Evolutionary conservation across 2,888 invertebrate genomes (phyloP).

Genomic region (Phalera bucephala): DNA sequence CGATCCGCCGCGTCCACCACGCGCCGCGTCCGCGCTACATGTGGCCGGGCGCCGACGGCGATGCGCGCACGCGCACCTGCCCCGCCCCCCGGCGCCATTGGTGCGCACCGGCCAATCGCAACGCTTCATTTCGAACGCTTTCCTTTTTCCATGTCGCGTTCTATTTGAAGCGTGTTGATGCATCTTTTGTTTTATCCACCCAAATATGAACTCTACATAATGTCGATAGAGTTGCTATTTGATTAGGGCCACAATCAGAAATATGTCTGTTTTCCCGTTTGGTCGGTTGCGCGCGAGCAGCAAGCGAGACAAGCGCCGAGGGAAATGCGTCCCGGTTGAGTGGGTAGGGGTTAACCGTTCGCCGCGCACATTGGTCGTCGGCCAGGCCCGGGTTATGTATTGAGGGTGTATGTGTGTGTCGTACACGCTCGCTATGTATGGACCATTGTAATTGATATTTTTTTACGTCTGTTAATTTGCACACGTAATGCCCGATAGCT

Average conservation of each 20-base stretch:
- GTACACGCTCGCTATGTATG: slow-evolving; percentile 20
- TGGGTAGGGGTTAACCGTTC: slow-evolving; percentile 30
- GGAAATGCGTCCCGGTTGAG: slow-evolving; percentile 54
- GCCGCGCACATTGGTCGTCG: slow-evolving; percentile 6
- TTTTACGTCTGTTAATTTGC: slow-evolving; percentile 59
- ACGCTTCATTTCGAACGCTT: slow-evolving; percentile 78
- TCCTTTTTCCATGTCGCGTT: slow-evolving; percentile 78
- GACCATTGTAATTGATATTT: slow-evolving; percentile 66
- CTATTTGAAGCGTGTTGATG: slow-evolving; percentile 78
- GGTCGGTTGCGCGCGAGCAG: slow-evolving; percentile 76
- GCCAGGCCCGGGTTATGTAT: slow-evolving; percentile 12
- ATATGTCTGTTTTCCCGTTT: slow-evolving; percentile 74
- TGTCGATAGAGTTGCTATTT: slow-evolving; percentile 19
- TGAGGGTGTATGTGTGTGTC: slow-evolving; percentile 15
- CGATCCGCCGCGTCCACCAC: slow-evolving; percentile 50
- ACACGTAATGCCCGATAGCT: slow-evolving; percentile 32
- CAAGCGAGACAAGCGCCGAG: slow-evolving; percentile 66
- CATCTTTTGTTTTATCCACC: slow-evolving; percentile 39
- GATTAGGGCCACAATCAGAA: slow-evolving; percentile 17
- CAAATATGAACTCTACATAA: slow-evolving; percentile 29
- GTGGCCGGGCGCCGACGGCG: slow-evolving; percentile 39
- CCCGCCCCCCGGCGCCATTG: slow-evolving; percentile 69
- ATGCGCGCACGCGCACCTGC: slow-evolving; percentile 38
- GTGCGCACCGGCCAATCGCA: slow-evolving; percentile 73
- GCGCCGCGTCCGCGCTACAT: slow-evolving; percentile 44